These are phyloP conservation scores for Malthinus flaveolus DNA, from an alignment of 2,888 invertebrate genomes.

Conservation along the genomic window DNA sequence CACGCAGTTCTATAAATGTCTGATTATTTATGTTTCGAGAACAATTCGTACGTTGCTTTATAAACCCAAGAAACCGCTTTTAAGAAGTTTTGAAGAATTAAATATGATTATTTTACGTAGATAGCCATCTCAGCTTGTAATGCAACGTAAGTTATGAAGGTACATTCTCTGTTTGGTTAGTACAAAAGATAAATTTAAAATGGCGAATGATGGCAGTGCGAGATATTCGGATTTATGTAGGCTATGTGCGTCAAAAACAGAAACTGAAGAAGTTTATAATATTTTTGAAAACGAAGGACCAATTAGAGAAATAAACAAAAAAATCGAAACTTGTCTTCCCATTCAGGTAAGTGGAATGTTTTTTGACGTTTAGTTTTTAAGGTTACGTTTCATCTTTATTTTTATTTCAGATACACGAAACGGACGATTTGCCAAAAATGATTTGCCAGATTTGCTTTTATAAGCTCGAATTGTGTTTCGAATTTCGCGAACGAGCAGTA, in stretches of 20 bases:
- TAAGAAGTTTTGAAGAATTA: too few species aligned
- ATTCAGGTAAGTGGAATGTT: slow-evolving; percentile 54
- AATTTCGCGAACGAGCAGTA: slow-evolving; percentile 60
- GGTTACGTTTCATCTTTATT: not conserved
- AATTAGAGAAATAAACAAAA: slow-evolving; percentile 59
- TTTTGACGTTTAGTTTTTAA: not conserved
- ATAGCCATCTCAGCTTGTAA: too few species aligned
- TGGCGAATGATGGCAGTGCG: slow-evolving; percentile 44
- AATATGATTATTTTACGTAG: too few species aligned
- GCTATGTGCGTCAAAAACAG: slow-evolving; percentile 52
- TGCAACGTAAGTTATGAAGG: too few species aligned
- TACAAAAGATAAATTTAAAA: slow-evolving; percentile 19
- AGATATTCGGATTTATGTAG: slow-evolving; percentile 52
- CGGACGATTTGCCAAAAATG: slow-evolving; percentile 62
- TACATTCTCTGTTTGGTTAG: too few species aligned
- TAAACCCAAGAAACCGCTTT: too few species aligned
- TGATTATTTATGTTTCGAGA: too few species aligned
- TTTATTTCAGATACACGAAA: slow-evolving; percentile 56
- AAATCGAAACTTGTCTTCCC: slow-evolving; percentile 61
- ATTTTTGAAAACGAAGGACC: slow-evolving; percentile 55
- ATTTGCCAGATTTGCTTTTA: slow-evolving; percentile 62
- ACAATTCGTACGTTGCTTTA: too few species aligned
- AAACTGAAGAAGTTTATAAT: slow-evolving; percentile 48
- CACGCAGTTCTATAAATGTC: too few species aligned
- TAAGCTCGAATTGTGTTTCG: slow-evolving; percentile 60